Base-by-base conservation (phyloP, 1,140 invertebrate genomes). In the Lethrus apterus region DNA sequence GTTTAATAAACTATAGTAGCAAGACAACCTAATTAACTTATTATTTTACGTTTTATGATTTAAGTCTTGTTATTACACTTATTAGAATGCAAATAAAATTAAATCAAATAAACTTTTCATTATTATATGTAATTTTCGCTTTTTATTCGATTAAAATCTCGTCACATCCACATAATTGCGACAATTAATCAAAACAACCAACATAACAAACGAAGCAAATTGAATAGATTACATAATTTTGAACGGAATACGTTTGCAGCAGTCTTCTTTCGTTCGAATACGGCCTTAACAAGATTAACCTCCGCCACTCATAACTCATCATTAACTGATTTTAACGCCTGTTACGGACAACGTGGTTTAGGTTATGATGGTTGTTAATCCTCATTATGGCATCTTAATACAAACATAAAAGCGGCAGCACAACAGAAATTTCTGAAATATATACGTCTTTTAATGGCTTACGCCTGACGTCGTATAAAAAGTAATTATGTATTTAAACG, bases 241-340 rank as follows among this genome's bases (percentile, higher is more conserved):
- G 40, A 42, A 42, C 29, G 24, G 40, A 29, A 14, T 24, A 42
- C 29, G 29, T 26, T 42, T 42, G 40, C 29, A 29, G 24, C 38
- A 24, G 40, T 29, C 40, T 20, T 17, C 14, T 29, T 24, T 17
- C 21, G 40, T 42, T 29, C 40, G 17, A 24, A 14, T 42, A 42
- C 24, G 24, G 19, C 14, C 40, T 13, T 42, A 42, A 42, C 40
- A 42, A 42, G 40, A 42, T 42, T 42, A 42, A 42, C 40, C 40
- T 42, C 11, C 40, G 40, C 17, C 40, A 42, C 21, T 19, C 40
- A 42, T 42, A 42, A 42, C 21, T 42, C 40, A 42, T 42, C 40
- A 42, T 42, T 42, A 42, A 42, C 40, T 42, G 40, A 42, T 42
- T 42, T 42, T 42, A 42, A 42, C 40, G 40, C 40, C 40, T 42